Evolutionary conservation across 2,113 vertebrate genomes (phyloP).

Genomic region (Cathartes aura): DNA sequence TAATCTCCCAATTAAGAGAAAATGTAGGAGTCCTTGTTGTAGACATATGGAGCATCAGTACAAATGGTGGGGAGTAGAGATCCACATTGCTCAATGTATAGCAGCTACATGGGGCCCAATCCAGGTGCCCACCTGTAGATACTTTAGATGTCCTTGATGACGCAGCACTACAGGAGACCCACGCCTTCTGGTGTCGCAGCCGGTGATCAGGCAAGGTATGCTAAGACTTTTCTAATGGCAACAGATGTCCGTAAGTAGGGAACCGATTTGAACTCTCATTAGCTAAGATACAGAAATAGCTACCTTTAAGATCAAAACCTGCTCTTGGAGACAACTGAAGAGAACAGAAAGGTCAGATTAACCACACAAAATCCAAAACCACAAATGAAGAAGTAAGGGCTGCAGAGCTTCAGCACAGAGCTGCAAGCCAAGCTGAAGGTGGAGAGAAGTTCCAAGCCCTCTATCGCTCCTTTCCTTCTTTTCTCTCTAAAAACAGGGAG

Average conservation of each 20-base stretch:
- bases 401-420: neutral
- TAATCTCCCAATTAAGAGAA: neutral
- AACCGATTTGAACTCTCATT: neutral
- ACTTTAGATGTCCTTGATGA: neutral
- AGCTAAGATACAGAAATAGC: neutral
- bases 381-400: neutral
- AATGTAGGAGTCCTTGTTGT: neutral
- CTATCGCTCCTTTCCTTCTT: neutral
- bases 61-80: neutral
- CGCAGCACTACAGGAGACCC: neutral
- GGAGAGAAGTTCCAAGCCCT: neutral
- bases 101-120: neutral
- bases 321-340: neutral
- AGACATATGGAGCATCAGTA: neutral
- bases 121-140: neutral
- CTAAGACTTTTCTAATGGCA: neutral
- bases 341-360: neutral
- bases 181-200: neutral
- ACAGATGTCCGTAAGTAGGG: neutral
- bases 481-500: neutral
- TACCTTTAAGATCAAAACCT: neutral
- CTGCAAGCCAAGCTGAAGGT: neutral
- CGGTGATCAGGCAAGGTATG: neutral
- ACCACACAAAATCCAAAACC: neutral
- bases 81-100: neutral